phyloP scores from a whole-genome alignment of 2,888 invertebrate genomes.

The Cantharis nigra region DNA sequence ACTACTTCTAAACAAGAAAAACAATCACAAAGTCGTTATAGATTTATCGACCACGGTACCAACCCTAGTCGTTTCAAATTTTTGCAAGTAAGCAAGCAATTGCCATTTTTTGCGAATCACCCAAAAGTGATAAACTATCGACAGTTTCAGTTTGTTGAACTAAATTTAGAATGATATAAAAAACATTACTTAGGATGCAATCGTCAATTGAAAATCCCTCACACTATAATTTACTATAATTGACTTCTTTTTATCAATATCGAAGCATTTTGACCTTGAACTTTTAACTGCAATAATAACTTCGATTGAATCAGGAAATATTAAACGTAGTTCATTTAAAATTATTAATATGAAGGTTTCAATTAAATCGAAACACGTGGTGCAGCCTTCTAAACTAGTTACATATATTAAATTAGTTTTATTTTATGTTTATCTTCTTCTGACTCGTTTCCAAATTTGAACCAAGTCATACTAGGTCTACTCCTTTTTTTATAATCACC shows the following conservation, averaged over 20 bases:
- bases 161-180: neutral
- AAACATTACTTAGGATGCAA: neutral
- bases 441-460: too few relatives aligned
- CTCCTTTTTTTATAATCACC: too few relatives aligned
- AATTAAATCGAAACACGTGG: too few relatives aligned
- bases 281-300: neutral
- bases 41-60: neutral
- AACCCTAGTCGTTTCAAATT: neutral
- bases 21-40: neutral
- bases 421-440: too few relatives aligned
- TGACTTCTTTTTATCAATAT: neutral
- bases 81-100: neutral
- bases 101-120: neutral
- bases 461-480: too few relatives aligned
- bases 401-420: too few relatives aligned
- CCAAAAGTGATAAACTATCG: neutral
- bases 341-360: too few relatives aligned
- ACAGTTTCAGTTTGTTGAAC: neutral
- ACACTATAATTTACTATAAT: neutral
- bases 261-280: neutral
- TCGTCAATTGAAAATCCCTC: neutral
- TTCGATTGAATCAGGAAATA: neutral
- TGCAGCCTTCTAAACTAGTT: too few relatives aligned
- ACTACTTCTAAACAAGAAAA: neutral
- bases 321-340: neutral